These are phyloP conservation scores for Nibea coibor DNA, from an alignment of 2,113 vertebrate genomes.

Conservation along the genomic window DNA sequence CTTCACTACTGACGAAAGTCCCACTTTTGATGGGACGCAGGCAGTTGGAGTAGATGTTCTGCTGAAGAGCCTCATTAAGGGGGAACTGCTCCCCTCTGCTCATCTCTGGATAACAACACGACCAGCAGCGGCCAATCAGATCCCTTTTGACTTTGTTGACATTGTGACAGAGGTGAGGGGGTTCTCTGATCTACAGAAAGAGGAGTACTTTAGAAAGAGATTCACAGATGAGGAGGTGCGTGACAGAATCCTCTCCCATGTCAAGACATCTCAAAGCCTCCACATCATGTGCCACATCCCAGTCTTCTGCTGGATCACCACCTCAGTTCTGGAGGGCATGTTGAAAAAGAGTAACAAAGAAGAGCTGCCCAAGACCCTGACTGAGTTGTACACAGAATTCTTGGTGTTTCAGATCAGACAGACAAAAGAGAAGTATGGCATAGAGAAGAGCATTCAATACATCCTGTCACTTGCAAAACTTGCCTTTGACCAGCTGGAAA, in stretches of 20 bases:
- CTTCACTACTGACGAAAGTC: background rate
- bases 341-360: background rate
- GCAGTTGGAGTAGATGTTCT: background rate
- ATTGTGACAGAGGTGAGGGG: conserved; percentile 9
- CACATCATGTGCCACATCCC: conserved; percentile 35
- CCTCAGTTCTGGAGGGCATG: background rate
- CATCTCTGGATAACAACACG: background rate
- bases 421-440: background rate
- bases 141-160: background rate
- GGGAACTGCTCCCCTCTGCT: conserved; percentile 9
- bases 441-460: background rate
- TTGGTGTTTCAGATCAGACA: background rate
- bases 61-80: background rate
- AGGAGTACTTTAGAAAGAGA: conserved; percentile 21
- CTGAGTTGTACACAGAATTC: conserved; percentile 11
- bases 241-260: background rate
- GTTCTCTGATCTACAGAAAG: conserved; percentile 5
- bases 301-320: background rate
- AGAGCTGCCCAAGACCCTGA: conserved; percentile 14
- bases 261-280: background rate
- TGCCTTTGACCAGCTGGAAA: conserved; percentile 40
- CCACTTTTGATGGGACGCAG: background rate
- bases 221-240: background rate
- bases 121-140: background rate
- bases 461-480: conserved; percentile 18